Percentiles rank a stretch among this genome's conserved stretches.
Evolutionary conservation across 1,140 invertebrate species (phyloP).

Genomic region (Atopsyche davidsoni): DNA sequence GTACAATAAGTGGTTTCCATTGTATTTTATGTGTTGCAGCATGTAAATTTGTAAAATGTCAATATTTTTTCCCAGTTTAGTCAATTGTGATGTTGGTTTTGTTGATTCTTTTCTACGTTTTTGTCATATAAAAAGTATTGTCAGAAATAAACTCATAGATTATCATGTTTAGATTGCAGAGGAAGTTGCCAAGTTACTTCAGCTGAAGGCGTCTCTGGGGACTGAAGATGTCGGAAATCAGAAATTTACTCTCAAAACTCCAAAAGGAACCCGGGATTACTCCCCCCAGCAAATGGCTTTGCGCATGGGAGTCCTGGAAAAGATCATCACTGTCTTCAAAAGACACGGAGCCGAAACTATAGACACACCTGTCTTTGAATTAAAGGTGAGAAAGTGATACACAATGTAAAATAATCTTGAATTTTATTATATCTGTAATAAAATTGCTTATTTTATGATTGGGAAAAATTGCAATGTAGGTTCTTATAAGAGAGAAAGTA

Average conservation of each 20-base stretch:
- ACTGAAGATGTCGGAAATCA: constrained; percentile 51
- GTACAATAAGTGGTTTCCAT: too few species aligned
- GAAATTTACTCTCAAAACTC: constrained; percentile 84
- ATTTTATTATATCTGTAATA: background rate
- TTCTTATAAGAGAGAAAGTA: background rate
- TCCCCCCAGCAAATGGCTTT: constrained; percentile 91
- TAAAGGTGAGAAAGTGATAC: constrained; percentile 64
- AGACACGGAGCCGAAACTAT: constrained; percentile 97
- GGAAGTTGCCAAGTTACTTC: constrained; percentile 75
- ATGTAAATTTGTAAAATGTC: too few species aligned
- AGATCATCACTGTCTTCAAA: constrained; percentile 89
- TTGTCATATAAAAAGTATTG: too few species aligned
- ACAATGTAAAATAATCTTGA: too few species aligned
- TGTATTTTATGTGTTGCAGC: too few species aligned
- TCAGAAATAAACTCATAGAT: too few species aligned
- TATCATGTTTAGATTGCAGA: constrained; percentile 70
- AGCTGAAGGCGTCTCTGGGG: constrained; percentile 68
- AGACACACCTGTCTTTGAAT: constrained; percentile 98
- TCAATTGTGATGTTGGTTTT: background rate
- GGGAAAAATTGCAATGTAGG: background rate
- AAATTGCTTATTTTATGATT: background rate
- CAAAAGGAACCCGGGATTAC: constrained; percentile 96
- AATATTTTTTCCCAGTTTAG: too few species aligned
- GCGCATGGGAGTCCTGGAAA: constrained; percentile 80
- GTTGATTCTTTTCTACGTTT: background rate